Evolutionary conservation across 1,140 invertebrate species (phyloP).

Genomic region (Caenorhabditis tropicalis): DNA sequence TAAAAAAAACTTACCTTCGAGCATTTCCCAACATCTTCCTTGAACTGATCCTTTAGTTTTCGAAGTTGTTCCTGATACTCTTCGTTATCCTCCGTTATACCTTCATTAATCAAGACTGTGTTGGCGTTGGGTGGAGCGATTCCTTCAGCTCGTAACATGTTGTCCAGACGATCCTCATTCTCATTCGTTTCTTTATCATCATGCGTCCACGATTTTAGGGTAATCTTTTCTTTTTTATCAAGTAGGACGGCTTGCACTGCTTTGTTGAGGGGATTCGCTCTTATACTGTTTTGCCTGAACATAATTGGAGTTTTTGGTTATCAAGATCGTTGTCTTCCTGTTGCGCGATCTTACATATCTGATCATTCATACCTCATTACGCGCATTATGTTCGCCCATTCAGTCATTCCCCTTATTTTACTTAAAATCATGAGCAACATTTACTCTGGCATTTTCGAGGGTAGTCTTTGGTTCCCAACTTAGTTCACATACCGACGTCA

Average conservation of each 20-base stretch:
- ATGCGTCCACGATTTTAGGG: background rate
- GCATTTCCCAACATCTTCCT: background rate
- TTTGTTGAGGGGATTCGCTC: background rate
- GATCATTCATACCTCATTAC: background rate
- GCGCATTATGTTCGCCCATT: background rate
- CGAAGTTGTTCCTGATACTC: no score
- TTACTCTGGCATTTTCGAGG: no score
- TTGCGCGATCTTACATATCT: background rate
- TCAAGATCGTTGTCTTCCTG: no score
- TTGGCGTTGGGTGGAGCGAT: background rate
- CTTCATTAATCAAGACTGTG: background rate
- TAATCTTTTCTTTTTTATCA: background rate
- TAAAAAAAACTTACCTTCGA: background rate
- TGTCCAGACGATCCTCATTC: conserved; percentile 1
- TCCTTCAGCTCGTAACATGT: conserved; percentile 12
- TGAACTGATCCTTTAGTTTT: no score
- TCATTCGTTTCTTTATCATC: background rate
- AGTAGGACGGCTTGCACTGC: background rate
- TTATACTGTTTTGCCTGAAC: background rate
- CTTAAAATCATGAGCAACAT: no score
- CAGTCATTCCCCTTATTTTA: no score
- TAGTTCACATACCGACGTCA: no score
- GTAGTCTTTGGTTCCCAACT: no score
- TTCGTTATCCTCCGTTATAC: background rate
- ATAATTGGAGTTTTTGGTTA: background rate